phyloP scores from a whole-genome alignment of 2,888 invertebrate genomes.

The Ctenicera cuprea region DNA sequence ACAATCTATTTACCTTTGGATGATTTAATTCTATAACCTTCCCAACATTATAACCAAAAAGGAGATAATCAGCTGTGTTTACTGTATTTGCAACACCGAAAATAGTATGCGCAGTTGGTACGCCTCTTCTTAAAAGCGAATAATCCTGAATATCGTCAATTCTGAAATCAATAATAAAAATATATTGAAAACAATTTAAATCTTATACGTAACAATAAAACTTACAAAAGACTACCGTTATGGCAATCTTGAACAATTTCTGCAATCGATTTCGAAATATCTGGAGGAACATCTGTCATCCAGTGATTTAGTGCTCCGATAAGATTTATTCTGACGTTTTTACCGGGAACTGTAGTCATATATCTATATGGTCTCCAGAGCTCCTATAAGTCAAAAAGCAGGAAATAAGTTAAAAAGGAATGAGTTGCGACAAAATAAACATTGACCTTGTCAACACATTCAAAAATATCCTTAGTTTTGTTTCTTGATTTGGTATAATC shows the following conservation, averaged over 20 bases:
- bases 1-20: background rate
- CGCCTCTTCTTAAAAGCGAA: constrained; percentile 1
- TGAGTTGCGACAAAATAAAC: no score
- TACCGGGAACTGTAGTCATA: background rate
- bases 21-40: background rate
- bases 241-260: background rate
- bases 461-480: no score
- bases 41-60: background rate
- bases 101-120: background rate
- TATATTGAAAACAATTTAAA: background rate
- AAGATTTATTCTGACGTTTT: background rate
- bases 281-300: background rate
- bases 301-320: background rate
- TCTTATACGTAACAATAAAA: background rate
- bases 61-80: background rate
- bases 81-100: background rate
- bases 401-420: no score
- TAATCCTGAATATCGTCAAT: constrained; percentile 13
- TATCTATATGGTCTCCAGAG: background rate
- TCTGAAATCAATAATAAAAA: background rate
- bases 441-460: no score
- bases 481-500: no score
- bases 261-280: background rate
- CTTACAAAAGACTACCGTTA: background rate
- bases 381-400: background rate